A percentile compares a stretch with the other conserved stretches of the same genome.
phyloP scores from a whole-genome alignment of 2,113 vertebrate species.

The Montifringilla adamsi region DNA sequence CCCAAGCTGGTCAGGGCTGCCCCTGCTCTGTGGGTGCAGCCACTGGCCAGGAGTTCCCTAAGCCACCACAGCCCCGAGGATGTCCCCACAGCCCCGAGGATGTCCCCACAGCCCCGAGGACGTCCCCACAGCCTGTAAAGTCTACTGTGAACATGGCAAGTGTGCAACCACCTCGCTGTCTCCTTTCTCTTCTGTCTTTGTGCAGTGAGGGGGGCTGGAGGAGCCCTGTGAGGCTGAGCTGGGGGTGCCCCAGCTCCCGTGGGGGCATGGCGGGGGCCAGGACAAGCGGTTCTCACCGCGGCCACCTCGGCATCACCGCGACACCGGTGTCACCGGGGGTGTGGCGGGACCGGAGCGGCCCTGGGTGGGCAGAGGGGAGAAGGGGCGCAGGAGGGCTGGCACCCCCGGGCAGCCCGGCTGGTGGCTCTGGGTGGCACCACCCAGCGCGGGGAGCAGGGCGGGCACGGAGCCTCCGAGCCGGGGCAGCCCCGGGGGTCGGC shows the following conservation, averaged over 20 bases:
- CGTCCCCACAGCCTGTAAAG: not conserved
- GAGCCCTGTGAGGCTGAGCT: rapidly evolving
- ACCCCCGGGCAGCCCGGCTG: too few relatives aligned
- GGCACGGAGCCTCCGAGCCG: not conserved
- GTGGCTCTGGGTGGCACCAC: not conserved
- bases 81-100: not conserved
- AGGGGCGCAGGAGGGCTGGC: not conserved
- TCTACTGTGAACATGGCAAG: slow-evolving; percentile 54
- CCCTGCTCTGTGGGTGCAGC: not conserved
- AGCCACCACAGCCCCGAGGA: not conserved
- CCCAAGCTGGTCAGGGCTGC: not conserved
- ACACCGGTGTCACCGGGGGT: rapidly evolving
- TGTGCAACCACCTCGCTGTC: slow-evolving; percentile 22
- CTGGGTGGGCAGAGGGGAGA: not conserved
- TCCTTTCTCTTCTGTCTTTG: not conserved
- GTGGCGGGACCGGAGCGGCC: not conserved
- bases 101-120: not conserved
- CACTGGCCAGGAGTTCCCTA: not conserved
- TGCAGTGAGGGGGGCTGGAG: not conserved
- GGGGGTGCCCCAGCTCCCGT: not conserved
- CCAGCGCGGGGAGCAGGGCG: not conserved
- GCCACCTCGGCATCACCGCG: not conserved
- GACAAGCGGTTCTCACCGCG: rapidly evolving
- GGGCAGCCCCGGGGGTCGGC: not conserved
- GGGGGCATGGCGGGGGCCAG: not conserved